Base-by-base conservation (phyloP, 1,140 invertebrate species). In the Drosophila cardini region DNA sequence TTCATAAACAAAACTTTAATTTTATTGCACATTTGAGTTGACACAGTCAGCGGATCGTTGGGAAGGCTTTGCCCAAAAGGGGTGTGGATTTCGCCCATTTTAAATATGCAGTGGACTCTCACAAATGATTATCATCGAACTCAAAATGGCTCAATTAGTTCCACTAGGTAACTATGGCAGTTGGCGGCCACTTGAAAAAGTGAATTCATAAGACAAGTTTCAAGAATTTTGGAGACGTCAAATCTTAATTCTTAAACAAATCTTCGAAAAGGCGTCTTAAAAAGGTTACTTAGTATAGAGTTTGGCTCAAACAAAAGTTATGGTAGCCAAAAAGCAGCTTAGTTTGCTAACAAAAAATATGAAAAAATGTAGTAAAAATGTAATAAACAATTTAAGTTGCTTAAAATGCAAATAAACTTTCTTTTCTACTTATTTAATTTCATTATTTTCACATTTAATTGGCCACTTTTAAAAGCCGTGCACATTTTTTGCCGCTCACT, bases 1-100 rank as follows among this genome's bases (percentile, higher is more conserved):
- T 90, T 90, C 89, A 90, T 90, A 90, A 90, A 90, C 83, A 89
- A 90, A 90, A 90, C 78, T 87, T 89, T 89, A 90, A 90, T 90
- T 85, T 90, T 84, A 83, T 77, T 77, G 74, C 62, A 75, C 77
- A 80, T 63, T 77, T 18, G 30, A 46, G 74, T 78, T 87, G 83
- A 87, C 79, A 83, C 53, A 78, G 81, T 71, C 42, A 18, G 36
- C 60, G 13, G n/a, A 34, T 43, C 21, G 21, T 45, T 58, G 61
- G 42, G 65, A 70, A 83, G 84, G 83, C 78, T 84, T 87, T 72
- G 76, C 26, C 53, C 10, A 50, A 34, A 34, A 52, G 52, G n/a
- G 10, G 57, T 21, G 43, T 64, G 57, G 52, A 21, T 50, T 34
- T 56, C 40, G 69, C 18, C 34, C 53, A 57, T 16, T 40, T 13